Conservation (phyloP, 2,888 invertebrate genomes). For the Andrena bicolor region DNA sequence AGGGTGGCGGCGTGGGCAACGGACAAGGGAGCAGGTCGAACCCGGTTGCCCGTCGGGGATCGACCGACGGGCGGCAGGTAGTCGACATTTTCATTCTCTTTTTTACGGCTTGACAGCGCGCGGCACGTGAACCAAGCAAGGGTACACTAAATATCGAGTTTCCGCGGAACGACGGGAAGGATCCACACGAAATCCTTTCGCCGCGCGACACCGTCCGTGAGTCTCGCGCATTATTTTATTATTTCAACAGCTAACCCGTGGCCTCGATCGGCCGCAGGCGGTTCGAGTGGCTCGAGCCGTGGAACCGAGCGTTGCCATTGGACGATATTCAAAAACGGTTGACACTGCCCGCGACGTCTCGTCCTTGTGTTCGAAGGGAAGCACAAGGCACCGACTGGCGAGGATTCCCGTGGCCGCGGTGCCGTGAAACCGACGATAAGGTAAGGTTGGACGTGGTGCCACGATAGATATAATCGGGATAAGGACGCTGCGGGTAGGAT, state of each 20-base stretch:
- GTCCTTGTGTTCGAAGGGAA: constrained; percentile 14
- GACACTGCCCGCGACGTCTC: constrained; percentile 45
- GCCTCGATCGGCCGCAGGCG: background rate
- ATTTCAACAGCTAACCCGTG: background rate
- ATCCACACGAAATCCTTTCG: background rate
- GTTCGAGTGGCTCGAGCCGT: constrained; percentile 24
- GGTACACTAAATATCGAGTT: constrained; percentile 17
- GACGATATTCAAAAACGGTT: constrained; percentile 64
- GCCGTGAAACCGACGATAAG: constrained; percentile 5
- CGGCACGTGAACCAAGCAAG: background rate
- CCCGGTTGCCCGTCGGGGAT: constrained; percentile 36
- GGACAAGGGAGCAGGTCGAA: constrained; percentile 42
- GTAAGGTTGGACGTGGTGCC: background rate
- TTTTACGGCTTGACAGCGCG: constrained; percentile 38
- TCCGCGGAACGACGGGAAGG: background rate
- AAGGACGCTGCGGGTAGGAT: background rate
- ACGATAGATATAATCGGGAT: background rate
- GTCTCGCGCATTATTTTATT: background rate
- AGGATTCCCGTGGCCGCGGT: background rate
- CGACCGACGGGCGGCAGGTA: constrained; percentile 61
- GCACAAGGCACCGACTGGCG: background rate
- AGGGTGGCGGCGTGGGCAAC: constrained; percentile 42
- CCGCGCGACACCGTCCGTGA: background rate
- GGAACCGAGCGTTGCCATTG: constrained; percentile 54
- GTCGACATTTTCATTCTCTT: constrained; percentile 52